These are phyloP conservation scores for Rhea pennata DNA, from an alignment of 2,113 vertebrate species.

Conservation along the genomic window DNA sequence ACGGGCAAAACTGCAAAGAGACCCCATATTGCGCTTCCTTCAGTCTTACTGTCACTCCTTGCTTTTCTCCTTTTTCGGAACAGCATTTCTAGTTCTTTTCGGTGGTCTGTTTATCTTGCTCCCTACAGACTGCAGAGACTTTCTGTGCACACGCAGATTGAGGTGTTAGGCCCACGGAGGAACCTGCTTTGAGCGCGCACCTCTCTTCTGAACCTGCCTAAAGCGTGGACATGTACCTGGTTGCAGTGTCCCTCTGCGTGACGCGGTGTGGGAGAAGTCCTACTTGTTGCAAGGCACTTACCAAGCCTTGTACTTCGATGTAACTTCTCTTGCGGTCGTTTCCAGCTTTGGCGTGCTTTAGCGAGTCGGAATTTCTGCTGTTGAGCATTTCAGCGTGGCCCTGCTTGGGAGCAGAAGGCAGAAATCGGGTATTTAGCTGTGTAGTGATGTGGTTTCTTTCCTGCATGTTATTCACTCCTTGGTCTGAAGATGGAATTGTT, in stretches of 20 bases:
- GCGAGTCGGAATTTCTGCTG: too few relatives aligned
- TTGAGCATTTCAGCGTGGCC: too few relatives aligned
- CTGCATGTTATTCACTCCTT: too few relatives aligned
- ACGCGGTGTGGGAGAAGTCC: too few relatives aligned
- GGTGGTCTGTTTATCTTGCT: neutral
- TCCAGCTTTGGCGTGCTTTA: too few relatives aligned
- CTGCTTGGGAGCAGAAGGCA: too few relatives aligned
- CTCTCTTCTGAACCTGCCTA: neutral
- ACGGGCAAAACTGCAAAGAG: neutral
- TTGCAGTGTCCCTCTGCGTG: neutral
- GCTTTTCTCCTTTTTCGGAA: neutral
- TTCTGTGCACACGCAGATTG: neutral
- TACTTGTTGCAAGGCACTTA: too few relatives aligned
- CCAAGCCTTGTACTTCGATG: too few relatives aligned
- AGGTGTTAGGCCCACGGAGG: neutral
- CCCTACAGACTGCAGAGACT: neutral
- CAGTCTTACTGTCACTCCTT: neutral
- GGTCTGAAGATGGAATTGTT: too few relatives aligned
- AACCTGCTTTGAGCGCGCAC: neutral
- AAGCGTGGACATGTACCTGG: too few relatives aligned
- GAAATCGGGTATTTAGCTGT: too few relatives aligned
- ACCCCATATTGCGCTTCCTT: neutral
- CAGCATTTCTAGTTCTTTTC: neutral
- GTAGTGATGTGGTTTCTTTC: too few relatives aligned
- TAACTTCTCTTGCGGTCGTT: neutral